Evolutionary conservation across 2,113 vertebrate species (phyloP).

Genomic region (Plestiodon gilberti): DNA sequence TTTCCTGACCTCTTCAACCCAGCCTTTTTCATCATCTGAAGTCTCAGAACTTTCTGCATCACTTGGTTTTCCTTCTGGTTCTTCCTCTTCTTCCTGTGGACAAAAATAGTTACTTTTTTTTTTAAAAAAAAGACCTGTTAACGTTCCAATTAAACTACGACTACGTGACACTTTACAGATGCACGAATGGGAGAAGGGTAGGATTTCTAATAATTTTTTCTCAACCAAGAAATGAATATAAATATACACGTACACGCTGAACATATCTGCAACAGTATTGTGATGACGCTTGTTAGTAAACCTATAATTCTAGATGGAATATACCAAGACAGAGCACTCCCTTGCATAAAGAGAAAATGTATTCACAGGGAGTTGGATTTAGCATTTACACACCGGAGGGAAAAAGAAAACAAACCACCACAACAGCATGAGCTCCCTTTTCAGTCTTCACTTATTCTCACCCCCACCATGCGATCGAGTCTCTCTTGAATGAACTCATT

Average conservation of each 20-base stretch:
- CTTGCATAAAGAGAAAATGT: background rate
- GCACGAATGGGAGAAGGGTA: background rate
- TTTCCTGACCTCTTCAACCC: constrained; percentile 97
- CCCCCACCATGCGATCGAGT: background rate
- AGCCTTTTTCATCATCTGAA: constrained; percentile 95
- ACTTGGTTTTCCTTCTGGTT: constrained; percentile 91
- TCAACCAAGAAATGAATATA: background rate
- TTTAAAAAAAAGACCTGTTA: background rate
- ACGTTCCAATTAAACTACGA: constrained; percentile 2
- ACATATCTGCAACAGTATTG: background rate
- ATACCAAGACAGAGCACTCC: background rate
- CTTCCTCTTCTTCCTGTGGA: constrained; percentile 86
- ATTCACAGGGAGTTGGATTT: background rate
- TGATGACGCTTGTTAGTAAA: background rate
- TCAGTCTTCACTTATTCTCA: background rate
- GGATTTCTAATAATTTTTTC: constrained; percentile 16
- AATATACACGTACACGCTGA: background rate
- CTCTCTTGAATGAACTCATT: background rate
- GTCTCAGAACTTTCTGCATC: constrained; percentile 94
- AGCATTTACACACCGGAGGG: background rate
- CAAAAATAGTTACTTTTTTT: constrained; percentile 66
- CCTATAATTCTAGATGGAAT: background rate
- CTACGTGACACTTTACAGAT: constrained; percentile 17
- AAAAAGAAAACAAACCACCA: background rate
- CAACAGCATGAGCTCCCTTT: background rate